Conservation (phyloP, 2,113 vertebrate genomes). For the Caloenas nicobarica region DNA sequence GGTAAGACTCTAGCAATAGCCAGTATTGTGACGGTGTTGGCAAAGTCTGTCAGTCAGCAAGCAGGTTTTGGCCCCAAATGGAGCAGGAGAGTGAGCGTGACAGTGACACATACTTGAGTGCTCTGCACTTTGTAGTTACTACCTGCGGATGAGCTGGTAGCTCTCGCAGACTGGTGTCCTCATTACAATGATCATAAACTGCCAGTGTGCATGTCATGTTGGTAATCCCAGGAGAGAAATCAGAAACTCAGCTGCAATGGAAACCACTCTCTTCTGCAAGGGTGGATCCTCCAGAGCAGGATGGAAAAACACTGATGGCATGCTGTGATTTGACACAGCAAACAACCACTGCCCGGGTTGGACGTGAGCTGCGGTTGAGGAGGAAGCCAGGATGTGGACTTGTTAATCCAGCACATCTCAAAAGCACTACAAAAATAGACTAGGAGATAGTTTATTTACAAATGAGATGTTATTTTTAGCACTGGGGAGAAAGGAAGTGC, state of each 20-base stretch:
- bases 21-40: background rate
- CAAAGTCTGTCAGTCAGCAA: background rate
- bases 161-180: background rate
- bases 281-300: background rate
- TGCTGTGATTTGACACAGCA: constrained; percentile 7
- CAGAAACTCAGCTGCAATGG: background rate
- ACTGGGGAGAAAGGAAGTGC: background rate
- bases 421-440: constrained; percentile 17
- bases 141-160: background rate
- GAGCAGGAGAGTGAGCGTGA: background rate
- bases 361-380: background rate
- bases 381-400: background rate
- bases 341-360: background rate
- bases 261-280: background rate
- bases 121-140: background rate
- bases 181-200: background rate
- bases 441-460: constrained; percentile 38
- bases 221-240: background rate
- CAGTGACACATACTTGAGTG: background rate
- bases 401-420: background rate
- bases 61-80: background rate
- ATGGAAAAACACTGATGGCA: background rate
- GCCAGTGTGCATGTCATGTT: background rate
- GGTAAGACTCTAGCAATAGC: background rate
- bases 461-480: constrained; percentile 34